Percentiles rank a stretch among this genome's conserved stretches.
Conservation (phyloP, 2,888 invertebrate genomes). For the Parasteatoda lunata region DNA sequence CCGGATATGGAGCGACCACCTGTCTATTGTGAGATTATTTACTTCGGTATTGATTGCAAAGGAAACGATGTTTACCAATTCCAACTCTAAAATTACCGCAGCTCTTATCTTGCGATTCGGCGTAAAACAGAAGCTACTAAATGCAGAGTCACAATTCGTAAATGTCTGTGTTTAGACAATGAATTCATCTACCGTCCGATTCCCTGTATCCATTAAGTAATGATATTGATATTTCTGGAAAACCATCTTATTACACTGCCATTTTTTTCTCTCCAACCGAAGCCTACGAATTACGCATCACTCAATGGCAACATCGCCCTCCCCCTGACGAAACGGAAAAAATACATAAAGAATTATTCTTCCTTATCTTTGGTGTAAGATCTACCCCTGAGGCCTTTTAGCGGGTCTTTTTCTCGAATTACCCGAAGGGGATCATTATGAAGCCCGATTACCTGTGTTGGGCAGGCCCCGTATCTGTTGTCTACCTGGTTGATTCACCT, state of each 20-base stretch:
- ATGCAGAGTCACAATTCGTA: neutral
- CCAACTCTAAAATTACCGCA: neutral
- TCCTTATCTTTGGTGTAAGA: slow-evolving; percentile 19
- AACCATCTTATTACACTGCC: neutral
- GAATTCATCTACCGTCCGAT: slow-evolving; percentile 4
- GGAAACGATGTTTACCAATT: neutral
- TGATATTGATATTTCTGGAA: slow-evolving; percentile 20
- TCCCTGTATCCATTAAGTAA: slow-evolving; percentile 1
- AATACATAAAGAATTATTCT: neutral
- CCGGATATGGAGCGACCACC: neutral
- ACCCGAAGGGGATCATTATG: slow-evolving; percentile 50
- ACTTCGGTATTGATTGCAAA: neutral
- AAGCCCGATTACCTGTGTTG: slow-evolving; percentile 33
- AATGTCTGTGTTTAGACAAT: slow-evolving; percentile 13
- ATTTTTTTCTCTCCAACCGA: slow-evolving; percentile 1
- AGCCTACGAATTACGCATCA: neutral
- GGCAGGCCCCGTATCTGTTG: slow-evolving; percentile 49
- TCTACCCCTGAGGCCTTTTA: slow-evolving; percentile 40
- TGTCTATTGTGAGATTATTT: neutral
- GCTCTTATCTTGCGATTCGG: neutral
- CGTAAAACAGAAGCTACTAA: slow-evolving; percentile 29
- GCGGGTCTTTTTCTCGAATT: slow-evolving; percentile 32
- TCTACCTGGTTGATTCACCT: slow-evolving; percentile 6
- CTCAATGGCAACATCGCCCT: neutral
- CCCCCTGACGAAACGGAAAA: neutral